Evolutionary conservation across 2,888 invertebrate species (phyloP).

Genomic region (Cactoblastis cactorum): DNA sequence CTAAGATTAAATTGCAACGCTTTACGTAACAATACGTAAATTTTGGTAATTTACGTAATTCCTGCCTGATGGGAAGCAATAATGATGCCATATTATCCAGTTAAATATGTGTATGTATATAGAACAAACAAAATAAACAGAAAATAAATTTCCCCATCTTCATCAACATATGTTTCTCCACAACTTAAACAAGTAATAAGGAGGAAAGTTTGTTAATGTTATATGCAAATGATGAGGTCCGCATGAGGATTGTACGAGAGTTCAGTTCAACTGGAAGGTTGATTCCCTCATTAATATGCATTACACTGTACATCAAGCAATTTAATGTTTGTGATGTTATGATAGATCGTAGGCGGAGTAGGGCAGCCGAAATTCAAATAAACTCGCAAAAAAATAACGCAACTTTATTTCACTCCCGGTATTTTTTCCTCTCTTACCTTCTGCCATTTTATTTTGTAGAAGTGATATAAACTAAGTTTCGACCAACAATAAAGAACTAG

Average conservation of each 20-base stretch:
- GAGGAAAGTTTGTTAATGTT: constrained; percentile 9
- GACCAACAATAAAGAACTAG: no score
- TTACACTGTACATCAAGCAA: constrained; percentile 6
- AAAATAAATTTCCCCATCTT: not conserved
- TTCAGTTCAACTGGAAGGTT: constrained; percentile 6
- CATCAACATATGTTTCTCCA: constrained; percentile 3
- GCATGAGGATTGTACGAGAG: constrained; percentile 1
- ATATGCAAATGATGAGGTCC: constrained; percentile 12
- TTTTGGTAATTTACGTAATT: no score
- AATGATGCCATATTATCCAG: no score
- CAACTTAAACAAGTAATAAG: not conserved
- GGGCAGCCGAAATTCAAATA: not conserved
- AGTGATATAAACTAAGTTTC: no score
- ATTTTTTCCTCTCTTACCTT: no score
- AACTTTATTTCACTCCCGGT: no score
- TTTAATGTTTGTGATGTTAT: constrained; percentile 1
- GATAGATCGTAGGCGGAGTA: not conserved
- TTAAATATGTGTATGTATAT: no score
- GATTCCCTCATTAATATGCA: constrained; percentile 7
- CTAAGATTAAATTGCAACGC: no score
- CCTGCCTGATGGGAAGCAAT: no score
- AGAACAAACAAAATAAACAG: not conserved
- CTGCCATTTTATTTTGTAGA: no score
- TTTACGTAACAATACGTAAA: no score
- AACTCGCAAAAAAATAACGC: not conserved